A percentile compares a stretch with the other conserved stretches of the same genome.
Conservation (phyloP, 2,113 vertebrate genomes). For the Cheilinus undulatus region DNA sequence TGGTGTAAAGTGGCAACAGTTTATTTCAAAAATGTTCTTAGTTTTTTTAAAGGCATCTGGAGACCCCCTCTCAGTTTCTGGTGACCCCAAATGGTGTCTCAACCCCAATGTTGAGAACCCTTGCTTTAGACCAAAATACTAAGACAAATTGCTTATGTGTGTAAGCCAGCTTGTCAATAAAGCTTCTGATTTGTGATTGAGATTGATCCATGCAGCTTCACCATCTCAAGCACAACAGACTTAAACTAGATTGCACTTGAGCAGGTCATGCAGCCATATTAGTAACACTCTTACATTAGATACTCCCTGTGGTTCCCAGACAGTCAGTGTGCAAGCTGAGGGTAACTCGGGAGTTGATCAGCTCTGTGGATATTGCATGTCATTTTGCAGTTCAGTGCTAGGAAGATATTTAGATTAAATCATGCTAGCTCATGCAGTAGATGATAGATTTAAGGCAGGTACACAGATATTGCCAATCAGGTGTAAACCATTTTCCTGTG, state of each 20-base stretch:
- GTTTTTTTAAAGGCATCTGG: too few relatives aligned
- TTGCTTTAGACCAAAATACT: too few relatives aligned
- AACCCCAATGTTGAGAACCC: too few relatives aligned
- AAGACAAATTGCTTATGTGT: not conserved
- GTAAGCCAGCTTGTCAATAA: not conserved
- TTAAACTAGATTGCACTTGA: not conserved
- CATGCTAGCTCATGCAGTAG: not conserved
- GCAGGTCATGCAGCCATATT: not conserved
- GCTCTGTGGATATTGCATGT: not conserved
- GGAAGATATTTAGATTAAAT: not conserved
- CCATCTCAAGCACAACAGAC: not conserved
- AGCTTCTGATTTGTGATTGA: not conserved
- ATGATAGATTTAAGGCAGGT: constrained; percentile 15
- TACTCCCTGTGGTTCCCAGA: not conserved
- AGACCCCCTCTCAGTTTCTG: too few relatives aligned
- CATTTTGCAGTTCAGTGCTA: not conserved
- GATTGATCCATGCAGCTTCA: not conserved
- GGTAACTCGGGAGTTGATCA: not conserved
- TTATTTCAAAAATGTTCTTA: too few relatives aligned
- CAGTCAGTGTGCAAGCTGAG: not conserved
- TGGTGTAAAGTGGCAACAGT: too few relatives aligned
- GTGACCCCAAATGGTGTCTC: too few relatives aligned
- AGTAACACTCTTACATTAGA: not conserved
- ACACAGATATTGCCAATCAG: not conserved
- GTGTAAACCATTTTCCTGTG: not conserved